A percentile compares a stretch with the other conserved stretches of the same genome.
Conservation (phyloP, 2,113 vertebrate genomes). For the Chrysochloris asiatica region DNA sequence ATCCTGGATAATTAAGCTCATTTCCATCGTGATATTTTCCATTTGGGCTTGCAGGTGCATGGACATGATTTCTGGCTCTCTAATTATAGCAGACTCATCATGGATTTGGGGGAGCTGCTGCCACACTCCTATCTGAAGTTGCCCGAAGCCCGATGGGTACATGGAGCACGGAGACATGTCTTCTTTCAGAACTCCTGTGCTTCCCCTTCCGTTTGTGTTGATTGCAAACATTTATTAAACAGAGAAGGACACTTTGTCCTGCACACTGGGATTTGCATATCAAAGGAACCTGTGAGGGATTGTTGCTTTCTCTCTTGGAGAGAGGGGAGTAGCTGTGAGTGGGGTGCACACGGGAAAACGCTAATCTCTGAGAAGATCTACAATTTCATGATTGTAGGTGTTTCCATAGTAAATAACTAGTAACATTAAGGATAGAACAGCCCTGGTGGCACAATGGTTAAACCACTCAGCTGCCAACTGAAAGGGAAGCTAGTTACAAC, state of each 20-base stretch:
- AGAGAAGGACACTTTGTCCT: neutral
- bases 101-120: neutral
- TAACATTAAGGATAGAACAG: no score
- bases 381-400: no score
- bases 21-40: constrained; percentile 75
- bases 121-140: neutral
- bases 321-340: no score
- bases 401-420: no score
- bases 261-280: constrained; percentile 3
- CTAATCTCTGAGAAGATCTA: no score
- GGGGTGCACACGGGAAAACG: no score
- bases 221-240: neutral
- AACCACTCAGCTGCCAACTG: no score
- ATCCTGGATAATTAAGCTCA: constrained; percentile 63
- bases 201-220: neutral
- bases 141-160: neutral
- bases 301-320: no score
- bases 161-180: rapidly evolving
- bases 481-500: no score
- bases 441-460: no score
- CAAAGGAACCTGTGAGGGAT: neutral
- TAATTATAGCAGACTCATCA: constrained; percentile 72
- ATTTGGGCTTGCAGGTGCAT: constrained; percentile 62
- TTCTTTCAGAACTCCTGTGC: neutral
- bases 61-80: constrained; percentile 73